Evolutionary conservation across 2,888 invertebrate species (phyloP), one percentile per base, ranked within the genome.

Genomic region (Schizotus pectinicornis): DNA sequence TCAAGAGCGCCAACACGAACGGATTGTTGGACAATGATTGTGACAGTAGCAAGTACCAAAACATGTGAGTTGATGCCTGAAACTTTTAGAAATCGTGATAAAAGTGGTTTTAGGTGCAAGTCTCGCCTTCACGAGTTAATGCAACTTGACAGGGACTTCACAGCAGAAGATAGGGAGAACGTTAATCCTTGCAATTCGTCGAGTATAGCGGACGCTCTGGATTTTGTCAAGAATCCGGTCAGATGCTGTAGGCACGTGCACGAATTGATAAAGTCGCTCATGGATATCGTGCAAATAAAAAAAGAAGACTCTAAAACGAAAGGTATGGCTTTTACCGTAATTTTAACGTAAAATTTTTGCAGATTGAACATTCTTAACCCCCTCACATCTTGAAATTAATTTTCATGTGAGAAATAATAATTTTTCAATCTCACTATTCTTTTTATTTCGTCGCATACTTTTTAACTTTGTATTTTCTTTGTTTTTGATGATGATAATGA

Each of bases 1-100:
- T 99, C 34, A 99, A 99, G 79, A 97, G 97, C 64, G 98, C 98
- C 14, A 98, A 99, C 75, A 99, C 98, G 0, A 98, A 99, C 83
- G 98, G 98, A 67, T 75, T 99, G 35, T 81, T 99, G 39, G 99
- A 99, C 77, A 98, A 99, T 74, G 98, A 99, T 78, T 97, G 97
- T 75, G 98, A 98, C 78, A 95, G 95, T 9, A 94, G 94, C 74
- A 95, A 95, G 80, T 93, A 92, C 77, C 95, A 95, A 78, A 94
- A 94, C 77, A 91, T 94, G 94, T 94, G 78, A 86, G 90, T 83
- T 35, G n/a, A 3, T 13, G 33, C 32, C 32, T 8, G 34, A 52
- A 52, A 8, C 43, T 36, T 32, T 2, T 7, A 30, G 41, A 47
- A 38, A 53, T 46, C 11, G 41, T 47, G 13, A 12, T n/a, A 43